phyloP scores from a whole-genome alignment of 2,797 vertebrate genomes.

The Atherinosoma microstoma region DNA sequence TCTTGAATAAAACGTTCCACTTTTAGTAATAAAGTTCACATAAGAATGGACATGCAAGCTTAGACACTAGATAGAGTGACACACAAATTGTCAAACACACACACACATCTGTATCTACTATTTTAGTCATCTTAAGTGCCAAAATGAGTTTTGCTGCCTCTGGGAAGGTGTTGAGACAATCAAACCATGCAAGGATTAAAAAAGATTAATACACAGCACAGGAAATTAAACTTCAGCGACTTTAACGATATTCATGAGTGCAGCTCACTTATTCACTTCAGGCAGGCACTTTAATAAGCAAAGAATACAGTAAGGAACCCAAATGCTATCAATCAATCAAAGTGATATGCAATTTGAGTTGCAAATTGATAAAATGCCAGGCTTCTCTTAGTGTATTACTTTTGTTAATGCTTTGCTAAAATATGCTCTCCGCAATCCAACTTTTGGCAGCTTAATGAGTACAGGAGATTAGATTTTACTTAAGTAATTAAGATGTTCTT shows the following conservation, averaged over 20 bases:
- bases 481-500: conserved; percentile 22
- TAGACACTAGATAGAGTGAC: conserved; percentile 42
- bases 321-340: conserved; percentile 83
- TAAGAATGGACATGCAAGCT: conserved; percentile 46
- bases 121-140: conserved; percentile 73
- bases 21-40: conserved; percentile 36
- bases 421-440: conserved; percentile 44
- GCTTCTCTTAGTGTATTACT: conserved; percentile 52
- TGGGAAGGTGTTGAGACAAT: conserved; percentile 79
- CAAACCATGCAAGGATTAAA: conserved; percentile 80
- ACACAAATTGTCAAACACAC: conserved; percentile 22
- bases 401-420: conserved; percentile 64
- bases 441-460: conserved; percentile 31
- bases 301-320: conserved; percentile 72
- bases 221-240: conserved; percentile 87
- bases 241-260: conserved; percentile 84
- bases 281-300: conserved; percentile 82
- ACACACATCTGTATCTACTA: conserved; percentile 53
- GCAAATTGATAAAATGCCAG: conserved; percentile 66
- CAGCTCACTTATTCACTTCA: conserved; percentile 75
- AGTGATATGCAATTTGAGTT: conserved; percentile 70
- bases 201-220: conserved; percentile 84
- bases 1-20: conserved; percentile 15
- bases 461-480: conserved; percentile 34
- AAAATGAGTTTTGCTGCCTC: conserved; percentile 78